Base-by-base conservation (phyloP, 92 coral and sea anemone genomes). In the Actinernus sp. region DNA sequence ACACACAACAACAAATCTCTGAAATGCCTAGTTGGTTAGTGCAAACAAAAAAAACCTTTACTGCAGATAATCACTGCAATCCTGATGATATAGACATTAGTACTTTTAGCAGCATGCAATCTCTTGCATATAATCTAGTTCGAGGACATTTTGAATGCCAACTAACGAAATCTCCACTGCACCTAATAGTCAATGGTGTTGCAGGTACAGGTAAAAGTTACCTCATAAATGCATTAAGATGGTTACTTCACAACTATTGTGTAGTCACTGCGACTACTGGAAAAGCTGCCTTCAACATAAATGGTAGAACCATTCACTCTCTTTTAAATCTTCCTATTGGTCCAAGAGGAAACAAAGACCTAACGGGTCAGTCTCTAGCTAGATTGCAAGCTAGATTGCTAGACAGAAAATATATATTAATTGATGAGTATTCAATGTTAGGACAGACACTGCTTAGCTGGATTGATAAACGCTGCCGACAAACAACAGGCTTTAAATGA, bases 21-120 rank as follows among this genome's bases (percentile, higher is more conserved):
- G n/a, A n/a, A n/a, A 86, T 86, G 87, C 92, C 83, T 32, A 65
- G 62, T 12, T 86, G 84, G 79, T n/a, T n/a, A n/a, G 66, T 80
- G 3, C 68, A 38, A 53, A 66, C 26, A 18, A 82, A 10, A 49
- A 82, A 62, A 53, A 78, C 74, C 31, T 50, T 47, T 21, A 3
- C 31, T 22, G 22, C 29, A 21, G 11, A 76, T 22, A 34, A 45
- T 48, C 73, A 30, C 52, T 52, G 72, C 49, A 71, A 44, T 49
- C 48, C 61, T 70, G 53, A 70, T 61, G 60, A 68, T 56, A 46
- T 59, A 48, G 86, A 87, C 50, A 65, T 81, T 33, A 49, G 33
- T 25, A 79, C 65, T 65, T 73, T 85, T 58, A 85, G 82, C 58
- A 68, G 79, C 56, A 85, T 85, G 92, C 92, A 85, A 85, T 34